Evolutionary conservation across 2,113 vertebrate species (phyloP), one percentile per base, ranked within the genome.

Genomic region (Pterophyllum scalare): DNA sequence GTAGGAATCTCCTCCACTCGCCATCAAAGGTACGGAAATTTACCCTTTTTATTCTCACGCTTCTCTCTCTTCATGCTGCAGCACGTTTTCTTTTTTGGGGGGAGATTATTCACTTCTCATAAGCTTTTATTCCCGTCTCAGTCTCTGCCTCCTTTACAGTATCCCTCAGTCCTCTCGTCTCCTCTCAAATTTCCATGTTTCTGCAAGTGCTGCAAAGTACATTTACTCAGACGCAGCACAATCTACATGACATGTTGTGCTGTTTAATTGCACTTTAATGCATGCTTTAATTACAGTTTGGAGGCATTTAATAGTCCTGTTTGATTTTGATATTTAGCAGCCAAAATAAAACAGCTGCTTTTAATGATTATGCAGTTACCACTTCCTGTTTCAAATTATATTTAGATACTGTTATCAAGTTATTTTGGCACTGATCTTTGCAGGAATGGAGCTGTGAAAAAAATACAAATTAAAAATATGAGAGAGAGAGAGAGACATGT

Each of bases 21-120:
- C 91, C 86, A 85, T 59, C 87, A 84, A 12, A 95, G 95, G 95
- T 95, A 95, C 84, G 93, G 64, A 22, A 6, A 19, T 67, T 28
- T 43, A 26, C 22, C 17, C 7, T 31, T 17, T 49, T 70, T 49
- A 67, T 49, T 26, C 3, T 2, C 19, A 5, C 17, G 40, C 40
- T 40, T 10, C 31, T 11, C 35, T 11, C 5, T 31, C 11, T 46
- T 40, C 11, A 54, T 3, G 5, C 49, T 59, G 43, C 59, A 49
- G 31, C 7, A 10, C 2, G 13, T 17, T 26, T 17, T 13, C 22
- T 14, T 24, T 22, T 59, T 56, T 3, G 4, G 15, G 31, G 33
- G 58, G 14, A 1, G 26, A 1, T 52, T n/a, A 14, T 14, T n/a
- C 46, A 56, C 46, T 61, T 40, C 64, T 52, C 15, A 13, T 14